Base-by-base conservation (phyloP, 2,888 invertebrate genomes). In the Himalopsyche anomala region DNA sequence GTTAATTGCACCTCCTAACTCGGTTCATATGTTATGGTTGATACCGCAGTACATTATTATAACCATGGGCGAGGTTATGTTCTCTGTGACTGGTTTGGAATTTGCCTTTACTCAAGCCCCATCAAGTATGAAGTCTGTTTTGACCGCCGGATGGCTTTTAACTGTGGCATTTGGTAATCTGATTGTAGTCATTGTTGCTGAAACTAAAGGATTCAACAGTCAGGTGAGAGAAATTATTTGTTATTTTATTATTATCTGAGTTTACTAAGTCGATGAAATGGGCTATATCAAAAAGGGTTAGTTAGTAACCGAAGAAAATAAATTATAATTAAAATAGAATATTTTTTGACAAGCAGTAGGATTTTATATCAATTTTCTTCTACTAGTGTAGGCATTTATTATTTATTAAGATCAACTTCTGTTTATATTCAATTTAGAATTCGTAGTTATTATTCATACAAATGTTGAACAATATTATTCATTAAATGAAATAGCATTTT, bases 41-140 rank as follows among this genome's bases (percentile, higher is more conserved):
- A 90, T 99, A 36, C 99, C 99, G 0, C 99, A 99, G 91, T 99
- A 98, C 90, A 92, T 99, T 82, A 93, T 99, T 19, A 96, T 99
- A 90, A 98, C 99, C 0, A 95, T 96, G 90, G 99, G 96, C 0
- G 99, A 99, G 92, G 96, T 99, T 74, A 96, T 99, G 96, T 98
- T 99, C 91, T 98, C 98, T 0, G 96, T 99, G 42, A 99, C 99
- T 0, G 99, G 99, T 0, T 93, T 99, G 38, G 97, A 98, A 91
- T 99, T 99, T 92, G 97, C 99, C 0, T 99, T 98, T 91, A 97
- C 98, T 0, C 98, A 98, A 93, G 98, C 99, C 0, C 98, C 99
- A 0, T 91, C 94, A 6, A 96, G 95, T 88, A 99, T 99, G 99
- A 99, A 99, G 91, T 97, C 99, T 0, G 96, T 99, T 0, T 91